A percentile compares a stretch with the other conserved stretches of the same genome.
These are phyloP conservation scores for Parnassius glacialis DNA, from an alignment of 2,888 invertebrate genomes.

Conservation along the genomic window DNA sequence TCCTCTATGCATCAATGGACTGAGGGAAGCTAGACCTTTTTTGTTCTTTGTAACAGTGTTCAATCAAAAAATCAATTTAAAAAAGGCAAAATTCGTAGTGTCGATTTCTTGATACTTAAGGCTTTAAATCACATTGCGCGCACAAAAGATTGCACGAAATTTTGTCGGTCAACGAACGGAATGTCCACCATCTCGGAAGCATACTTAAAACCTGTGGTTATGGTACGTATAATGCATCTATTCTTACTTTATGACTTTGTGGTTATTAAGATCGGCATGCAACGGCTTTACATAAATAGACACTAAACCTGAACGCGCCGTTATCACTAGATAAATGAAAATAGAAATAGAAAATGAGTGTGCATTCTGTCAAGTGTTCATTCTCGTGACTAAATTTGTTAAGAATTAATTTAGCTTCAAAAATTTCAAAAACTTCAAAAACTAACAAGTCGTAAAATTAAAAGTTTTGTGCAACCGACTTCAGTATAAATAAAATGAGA, in stretches of 20 bases:
- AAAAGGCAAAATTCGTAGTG: too few species aligned
- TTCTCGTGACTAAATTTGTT: not conserved
- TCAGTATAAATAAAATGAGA: too few species aligned
- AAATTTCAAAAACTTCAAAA: too few species aligned
- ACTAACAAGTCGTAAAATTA: too few species aligned
- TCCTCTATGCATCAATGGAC: too few species aligned
- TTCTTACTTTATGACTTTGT: slow-evolving; percentile 13
- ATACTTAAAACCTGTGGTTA: slow-evolving; percentile 15
- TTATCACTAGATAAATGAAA: slow-evolving; percentile 1
- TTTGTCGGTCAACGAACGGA: slow-evolving; percentile 11
- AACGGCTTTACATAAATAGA: slow-evolving; percentile 13
- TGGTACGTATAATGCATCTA: slow-evolving; percentile 6
- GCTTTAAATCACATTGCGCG: not conserved
- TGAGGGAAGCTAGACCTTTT: too few species aligned
- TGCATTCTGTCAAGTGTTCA: too few species aligned
- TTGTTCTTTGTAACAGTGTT: too few species aligned
- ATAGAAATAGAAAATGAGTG: not conserved
- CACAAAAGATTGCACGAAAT: not conserved
- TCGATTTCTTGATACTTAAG: too few species aligned
- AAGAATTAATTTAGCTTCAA: too few species aligned
- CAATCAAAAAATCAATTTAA: too few species aligned
- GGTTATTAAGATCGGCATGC: slow-evolving; percentile 10
- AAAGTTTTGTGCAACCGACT: too few species aligned
- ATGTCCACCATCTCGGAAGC: slow-evolving; percentile 2
- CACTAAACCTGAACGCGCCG: slow-evolving; percentile 8